phyloP scores from a whole-genome alignment of 2,888 invertebrate species.

The Caenorhabditis japonica region DNA sequence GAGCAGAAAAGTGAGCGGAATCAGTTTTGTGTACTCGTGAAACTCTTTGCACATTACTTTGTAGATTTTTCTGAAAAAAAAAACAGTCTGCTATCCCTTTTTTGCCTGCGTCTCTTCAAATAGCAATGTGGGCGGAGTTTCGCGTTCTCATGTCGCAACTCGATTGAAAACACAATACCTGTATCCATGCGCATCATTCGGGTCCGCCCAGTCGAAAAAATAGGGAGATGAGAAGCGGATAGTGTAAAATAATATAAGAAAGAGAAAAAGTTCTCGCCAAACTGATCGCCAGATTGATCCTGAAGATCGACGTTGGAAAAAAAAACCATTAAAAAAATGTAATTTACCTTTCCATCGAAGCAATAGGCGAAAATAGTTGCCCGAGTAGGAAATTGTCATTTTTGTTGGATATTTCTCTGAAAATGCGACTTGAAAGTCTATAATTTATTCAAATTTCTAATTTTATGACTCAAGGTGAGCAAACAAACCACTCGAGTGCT shows the following conservation, averaged over 20 bases:
- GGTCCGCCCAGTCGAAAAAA: conserved; percentile 55
- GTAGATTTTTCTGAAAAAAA: conserved; percentile 49
- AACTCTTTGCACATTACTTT: conserved; percentile 59
- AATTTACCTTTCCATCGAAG: conserved; percentile 64
- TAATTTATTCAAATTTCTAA: not conserved
- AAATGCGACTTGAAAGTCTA: too few species aligned
- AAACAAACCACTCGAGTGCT: too few species aligned
- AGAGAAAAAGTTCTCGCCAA: conserved; percentile 62
- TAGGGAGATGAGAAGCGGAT: conserved; percentile 58
- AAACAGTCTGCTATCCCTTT: conserved; percentile 1
- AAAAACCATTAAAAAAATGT: not conserved
- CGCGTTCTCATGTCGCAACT: too few species aligned
- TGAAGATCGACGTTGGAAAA: not conserved
- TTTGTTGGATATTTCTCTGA: not conserved
- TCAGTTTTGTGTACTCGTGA: conserved; percentile 66
- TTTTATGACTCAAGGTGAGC: conserved; percentile 2
- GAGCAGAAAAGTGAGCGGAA: conserved; percentile 69
- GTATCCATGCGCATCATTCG: conserved; percentile 38
- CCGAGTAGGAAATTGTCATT: conserved; percentile 70
- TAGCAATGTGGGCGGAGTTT: too few species aligned
- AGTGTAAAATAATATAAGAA: conserved; percentile 58
- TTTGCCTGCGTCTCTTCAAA: not conserved
- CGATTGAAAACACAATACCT: conserved; percentile 10
- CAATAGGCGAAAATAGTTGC: conserved; percentile 63
- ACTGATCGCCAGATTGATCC: conserved; percentile 67